Evolutionary conservation across 64 coral and sea anemone genomes (phyloP), one percentile per base, ranked within the genome.

Genomic region (Pocillopora damicornis): DNA sequence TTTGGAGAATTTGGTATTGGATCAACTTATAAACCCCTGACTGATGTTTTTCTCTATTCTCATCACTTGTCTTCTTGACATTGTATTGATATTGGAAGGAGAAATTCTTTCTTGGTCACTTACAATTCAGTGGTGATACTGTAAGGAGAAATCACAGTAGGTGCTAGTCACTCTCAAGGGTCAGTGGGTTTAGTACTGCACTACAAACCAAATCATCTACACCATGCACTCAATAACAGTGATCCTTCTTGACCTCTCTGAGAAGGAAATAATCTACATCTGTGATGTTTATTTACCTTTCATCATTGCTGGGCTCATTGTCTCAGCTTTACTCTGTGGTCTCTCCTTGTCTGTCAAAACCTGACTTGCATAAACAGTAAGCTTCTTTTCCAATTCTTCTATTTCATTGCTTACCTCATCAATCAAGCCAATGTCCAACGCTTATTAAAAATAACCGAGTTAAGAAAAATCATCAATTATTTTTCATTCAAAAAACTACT

Each of bases 401-500:
- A 96, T 85, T 22, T 96, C 81, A 76, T 84, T 67, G 25, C 73
- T 58, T 59, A 96, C 83, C 64, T 96, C 82, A 88, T 93, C 91
- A 73, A 96, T 80, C 75, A 96, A 65, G 62, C 91, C 87, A 80
- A 90, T 87, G 42, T 93, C 94, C 36, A 96, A 67, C 30, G 91
- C 94, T 96, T 34, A 51, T 66, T 63, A 15, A 63, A 20, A 35
- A 59, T 1, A 26, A 5, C 57, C 15, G 5, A 77, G 68, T 86
- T 72, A 85, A 85, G 79, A 73, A 67, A 68, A 56, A 26, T 20
- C 13, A 0, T 7, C 42, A 67, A 69, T 51, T 38, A 57, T 58
- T 4, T 14, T 9, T 8, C n/a, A 11, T 69, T 9, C 59, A 82
- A 59, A 61, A 61, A 59, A 61, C 26, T 30, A 61, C 57, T 61